Base-by-base conservation (phyloP, 2,888 invertebrate species). In the Mythimna ferrago region DNA sequence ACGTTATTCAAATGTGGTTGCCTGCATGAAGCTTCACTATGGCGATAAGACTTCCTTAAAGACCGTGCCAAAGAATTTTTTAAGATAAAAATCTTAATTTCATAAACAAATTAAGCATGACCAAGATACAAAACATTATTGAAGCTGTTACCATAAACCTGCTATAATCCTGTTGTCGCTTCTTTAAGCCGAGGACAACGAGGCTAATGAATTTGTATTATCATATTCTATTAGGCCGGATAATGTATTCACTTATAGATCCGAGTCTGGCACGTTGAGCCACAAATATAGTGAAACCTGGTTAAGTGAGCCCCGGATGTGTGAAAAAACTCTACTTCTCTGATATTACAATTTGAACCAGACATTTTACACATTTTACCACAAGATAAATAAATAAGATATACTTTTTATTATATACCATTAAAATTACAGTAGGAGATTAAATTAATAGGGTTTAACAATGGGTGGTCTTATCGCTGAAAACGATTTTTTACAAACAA, bases 151-250 rank as follows among this genome's bases (percentile, higher is more conserved):
- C 35, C 54, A 44, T 81, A 66, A 67, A 75, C 60, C 64, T 64
- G 21, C 21, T 53, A 54, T 70, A 81, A 81, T 79, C 53, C 60
- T 41, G 57, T 64, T 67, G 57, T 62, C 53, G 26, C 35, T 56
- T 57, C 66, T 62, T 56, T 67, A 66, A 71, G 77, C 77, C 68
- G 56, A 26, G 66, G 60, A 66, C 56, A 32, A 71, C 77, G 56
- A 61, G 48, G 16, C 35, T 81, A 66, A 76, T 80, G 67, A 80
- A 81, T 67, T 67, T 61, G 60, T 81, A 81, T 81, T 76, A 81
- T 60, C 54, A 66, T 77, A 80, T 81, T 71, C 71, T 71, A 76
- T 77, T 65, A 77, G 19, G 26, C 62, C 0, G 41, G 61, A 21
- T 62, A 65, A 67, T 65, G 26, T 67, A 71, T 62, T 77, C 67